Evolutionary conservation across 2,797 vertebrate species (phyloP).

Genomic region (Scyliorhinus canicula): DNA sequence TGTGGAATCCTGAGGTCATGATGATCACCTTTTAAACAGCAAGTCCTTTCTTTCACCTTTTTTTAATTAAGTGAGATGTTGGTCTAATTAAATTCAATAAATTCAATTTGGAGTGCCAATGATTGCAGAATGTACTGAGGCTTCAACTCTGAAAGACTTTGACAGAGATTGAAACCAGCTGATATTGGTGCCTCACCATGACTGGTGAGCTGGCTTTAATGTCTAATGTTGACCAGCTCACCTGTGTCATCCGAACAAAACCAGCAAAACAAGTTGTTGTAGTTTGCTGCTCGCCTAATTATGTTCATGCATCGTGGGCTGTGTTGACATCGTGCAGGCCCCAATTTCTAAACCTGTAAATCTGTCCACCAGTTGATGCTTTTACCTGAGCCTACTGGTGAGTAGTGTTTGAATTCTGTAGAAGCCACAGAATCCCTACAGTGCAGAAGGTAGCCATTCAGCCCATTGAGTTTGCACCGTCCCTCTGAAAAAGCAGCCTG

Average conservation of each 20-base stretch:
- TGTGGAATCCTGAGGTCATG: not conserved
- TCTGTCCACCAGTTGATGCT: too few relatives aligned
- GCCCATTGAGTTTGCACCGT: too few relatives aligned
- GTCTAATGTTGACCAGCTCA: too few relatives aligned
- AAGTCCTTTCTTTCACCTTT: not conserved
- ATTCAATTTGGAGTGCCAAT: not conserved
- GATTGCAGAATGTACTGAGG: not conserved
- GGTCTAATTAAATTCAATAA: not conserved
- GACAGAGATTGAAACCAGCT: not conserved
- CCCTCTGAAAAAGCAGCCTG: too few relatives aligned
- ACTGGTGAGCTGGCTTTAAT: not conserved
- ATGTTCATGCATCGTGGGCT: not conserved
- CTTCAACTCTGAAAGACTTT: not conserved
- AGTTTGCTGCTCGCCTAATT: not conserved
- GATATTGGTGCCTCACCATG: not conserved
- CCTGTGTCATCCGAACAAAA: not conserved
- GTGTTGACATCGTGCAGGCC: not conserved
- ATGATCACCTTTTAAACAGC: not conserved
- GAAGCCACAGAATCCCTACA: too few relatives aligned
- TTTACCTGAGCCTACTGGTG: too few relatives aligned
- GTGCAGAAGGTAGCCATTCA: too few relatives aligned
- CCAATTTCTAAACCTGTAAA: not conserved
- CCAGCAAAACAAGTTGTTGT: not conserved
- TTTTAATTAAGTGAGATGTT: not conserved
- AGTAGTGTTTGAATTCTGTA: too few relatives aligned